Evolutionary conservation across 2,797 vertebrate genomes (phyloP).

Genomic region (Taenioides sp.): DNA sequence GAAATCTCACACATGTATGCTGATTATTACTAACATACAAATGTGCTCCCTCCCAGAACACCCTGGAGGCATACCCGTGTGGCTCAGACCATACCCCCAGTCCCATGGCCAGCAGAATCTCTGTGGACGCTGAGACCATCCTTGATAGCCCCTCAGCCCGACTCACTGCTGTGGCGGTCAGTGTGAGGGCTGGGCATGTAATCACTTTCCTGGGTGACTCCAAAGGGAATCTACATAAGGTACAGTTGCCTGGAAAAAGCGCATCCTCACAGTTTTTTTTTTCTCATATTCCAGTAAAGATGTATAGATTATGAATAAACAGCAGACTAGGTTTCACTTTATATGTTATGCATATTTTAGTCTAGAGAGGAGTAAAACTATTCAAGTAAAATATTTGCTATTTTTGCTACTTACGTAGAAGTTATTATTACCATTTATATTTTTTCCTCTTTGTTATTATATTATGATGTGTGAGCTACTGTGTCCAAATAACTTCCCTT

Average conservation of each 20-base stretch:
- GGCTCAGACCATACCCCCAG: slow-evolving; percentile 98
- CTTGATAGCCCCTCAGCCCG: slow-evolving; percentile 86
- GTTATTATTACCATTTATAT: too few species aligned
- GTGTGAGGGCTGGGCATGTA: slow-evolving; percentile 84
- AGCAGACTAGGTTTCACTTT: neutral
- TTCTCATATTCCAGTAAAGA: neutral
- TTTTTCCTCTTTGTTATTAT: too few species aligned
- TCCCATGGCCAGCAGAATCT: slow-evolving; percentile 90
- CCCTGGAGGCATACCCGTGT: slow-evolving; percentile 91
- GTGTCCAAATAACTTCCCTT: too few species aligned
- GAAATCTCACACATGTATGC: too few species aligned
- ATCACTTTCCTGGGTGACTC: slow-evolving; percentile 94
- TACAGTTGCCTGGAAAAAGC: slow-evolving; percentile 36
- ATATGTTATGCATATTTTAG: neutral
- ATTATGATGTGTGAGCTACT: too few species aligned
- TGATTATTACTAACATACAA: neutral
- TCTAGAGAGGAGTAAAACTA: neutral
- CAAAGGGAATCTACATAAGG: slow-evolving; percentile 91
- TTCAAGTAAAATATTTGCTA: too few species aligned
- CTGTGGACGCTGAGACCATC: slow-evolving; percentile 83
- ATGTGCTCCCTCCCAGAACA: slow-evolving; percentile 79
- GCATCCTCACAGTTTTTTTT: neutral
- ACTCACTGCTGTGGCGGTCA: slow-evolving; percentile 90
- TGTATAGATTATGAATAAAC: neutral
- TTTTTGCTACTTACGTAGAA: too few species aligned